Conservation (phyloP, 2,888 invertebrate species). For the Leptinotarsa tumamoca region DNA sequence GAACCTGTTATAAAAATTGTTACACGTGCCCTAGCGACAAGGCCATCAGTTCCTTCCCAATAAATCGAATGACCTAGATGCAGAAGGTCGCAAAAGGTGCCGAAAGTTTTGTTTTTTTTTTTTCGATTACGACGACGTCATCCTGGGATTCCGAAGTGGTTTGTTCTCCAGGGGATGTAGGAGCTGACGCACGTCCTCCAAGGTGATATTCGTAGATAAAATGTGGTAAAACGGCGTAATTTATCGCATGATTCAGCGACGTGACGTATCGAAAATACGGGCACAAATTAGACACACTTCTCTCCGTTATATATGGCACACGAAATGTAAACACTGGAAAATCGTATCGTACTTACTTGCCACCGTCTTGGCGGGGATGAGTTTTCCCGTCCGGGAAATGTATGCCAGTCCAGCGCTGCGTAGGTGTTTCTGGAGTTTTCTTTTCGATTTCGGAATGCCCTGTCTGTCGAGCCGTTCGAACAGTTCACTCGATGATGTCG, state of each 20-base stretch:
- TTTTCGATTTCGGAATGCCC: slow-evolving; percentile 65
- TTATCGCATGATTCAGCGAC: slow-evolving; percentile 50
- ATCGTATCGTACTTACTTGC: slow-evolving; percentile 63
- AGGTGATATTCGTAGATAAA: slow-evolving; percentile 24
- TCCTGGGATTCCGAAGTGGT: neutral
- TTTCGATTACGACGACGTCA: slow-evolving; percentile 21
- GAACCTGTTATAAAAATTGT: slow-evolving; percentile 54
- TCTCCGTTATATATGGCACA: slow-evolving; percentile 39
- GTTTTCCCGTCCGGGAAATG: slow-evolving; percentile 67
- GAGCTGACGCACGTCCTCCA: no score
- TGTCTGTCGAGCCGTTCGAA: slow-evolving; percentile 62
- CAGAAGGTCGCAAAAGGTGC: slow-evolving; percentile 61
- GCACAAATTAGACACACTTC: slow-evolving; percentile 34
- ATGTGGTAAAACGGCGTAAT: slow-evolving; percentile 50
- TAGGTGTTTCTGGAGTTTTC: slow-evolving; percentile 67
- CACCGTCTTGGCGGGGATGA: slow-evolving; percentile 68
- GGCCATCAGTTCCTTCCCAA: slow-evolving; percentile 62
- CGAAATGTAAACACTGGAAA: slow-evolving; percentile 60
- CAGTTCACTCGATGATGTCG: slow-evolving; percentile 64
- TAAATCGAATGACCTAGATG: slow-evolving; percentile 64
- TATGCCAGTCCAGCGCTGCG: slow-evolving; percentile 67
- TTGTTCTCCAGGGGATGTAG: no score
- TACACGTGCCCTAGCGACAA: slow-evolving; percentile 63
- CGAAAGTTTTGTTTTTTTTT: slow-evolving; percentile 43
- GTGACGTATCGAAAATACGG: slow-evolving; percentile 49